Evolutionary conservation across 1,140 invertebrate genomes (phyloP).

Genomic region (Cotesia chilonis): DNA sequence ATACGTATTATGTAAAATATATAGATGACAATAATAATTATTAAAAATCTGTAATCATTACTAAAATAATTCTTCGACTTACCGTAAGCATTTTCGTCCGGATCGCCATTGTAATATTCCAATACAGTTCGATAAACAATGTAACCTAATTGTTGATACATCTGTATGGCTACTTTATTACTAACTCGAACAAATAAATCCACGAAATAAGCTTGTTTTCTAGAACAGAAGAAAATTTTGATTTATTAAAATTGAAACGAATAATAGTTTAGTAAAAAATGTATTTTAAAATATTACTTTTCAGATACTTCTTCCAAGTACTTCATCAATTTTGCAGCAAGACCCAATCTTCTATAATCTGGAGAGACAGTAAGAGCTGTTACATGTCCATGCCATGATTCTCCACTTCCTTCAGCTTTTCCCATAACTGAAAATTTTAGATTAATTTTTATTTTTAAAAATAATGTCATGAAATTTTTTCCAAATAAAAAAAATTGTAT

Average conservation of each 20-base stretch:
- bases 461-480: neutral
- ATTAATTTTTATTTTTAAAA: too few species aligned
- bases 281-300: conserved; percentile 71
- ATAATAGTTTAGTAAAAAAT: neutral
- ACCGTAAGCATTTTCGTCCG: conserved; percentile 99
- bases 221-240: conserved; percentile 56
- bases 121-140: conserved; percentile 95
- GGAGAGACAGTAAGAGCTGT: conserved; percentile 97
- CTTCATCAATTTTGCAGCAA: conserved; percentile 95
- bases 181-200: conserved; percentile 98
- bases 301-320: conserved; percentile 95
- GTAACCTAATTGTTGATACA: conserved; percentile 98
- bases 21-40: conserved; percentile 2
- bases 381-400: conserved; percentile 99
- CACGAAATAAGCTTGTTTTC: conserved; percentile 97
- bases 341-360: conserved; percentile 87
- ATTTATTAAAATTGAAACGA: too few species aligned
- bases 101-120: conserved; percentile 97
- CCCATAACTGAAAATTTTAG: conserved; percentile 88
- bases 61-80: conserved; percentile 47
- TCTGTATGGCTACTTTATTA: conserved; percentile 96
- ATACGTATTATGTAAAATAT: conserved; percentile 22
- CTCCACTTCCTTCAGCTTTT: conserved; percentile 93
- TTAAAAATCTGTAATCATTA: neutral
- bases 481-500: conserved; percentile 22